Conservation (phyloP, 2,888 invertebrate genomes). For the Troides aeacus region DNA sequence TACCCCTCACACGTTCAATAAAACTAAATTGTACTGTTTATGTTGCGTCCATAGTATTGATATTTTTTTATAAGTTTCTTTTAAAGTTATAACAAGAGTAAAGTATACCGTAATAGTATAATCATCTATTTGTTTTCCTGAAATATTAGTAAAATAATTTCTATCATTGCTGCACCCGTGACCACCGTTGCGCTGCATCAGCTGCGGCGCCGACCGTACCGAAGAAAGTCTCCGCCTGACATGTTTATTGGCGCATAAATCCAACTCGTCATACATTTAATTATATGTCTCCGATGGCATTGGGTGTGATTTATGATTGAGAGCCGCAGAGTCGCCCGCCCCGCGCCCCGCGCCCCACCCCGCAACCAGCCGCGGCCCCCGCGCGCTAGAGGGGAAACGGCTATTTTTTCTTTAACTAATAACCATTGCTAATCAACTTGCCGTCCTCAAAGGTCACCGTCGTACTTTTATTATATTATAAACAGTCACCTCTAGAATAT, state of each 20-base stretch:
- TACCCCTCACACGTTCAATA: no score
- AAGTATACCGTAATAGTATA: no score
- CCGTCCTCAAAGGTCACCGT: no score
- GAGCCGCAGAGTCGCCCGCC: conserved; percentile 6
- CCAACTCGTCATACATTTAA: conserved; percentile 63
- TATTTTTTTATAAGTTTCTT: no score
- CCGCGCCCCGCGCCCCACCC: not conserved
- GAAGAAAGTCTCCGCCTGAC: conserved; percentile 44
- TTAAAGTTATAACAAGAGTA: no score
- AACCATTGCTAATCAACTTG: conserved; percentile 8
- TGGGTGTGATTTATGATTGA: conserved; percentile 42
- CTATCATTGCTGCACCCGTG: not conserved
- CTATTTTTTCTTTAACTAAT: conserved; percentile 23
- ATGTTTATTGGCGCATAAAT: conserved; percentile 65
- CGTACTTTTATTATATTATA: no score
- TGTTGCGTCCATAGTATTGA: no score
- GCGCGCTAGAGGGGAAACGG: conserved; percentile 3
- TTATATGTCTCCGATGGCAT: conserved; percentile 59
- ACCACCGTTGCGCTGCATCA: not conserved
- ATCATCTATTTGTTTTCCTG: no score
- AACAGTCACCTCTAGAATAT: no score
- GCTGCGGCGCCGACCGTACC: conserved; percentile 33
- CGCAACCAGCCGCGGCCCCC: not conserved
- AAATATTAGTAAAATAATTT: not conserved
- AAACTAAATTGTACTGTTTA: no score